Evolutionary conservation across 2,797 vertebrate species (phyloP).

Genomic region (Amblyopsis hoosieri): DNA sequence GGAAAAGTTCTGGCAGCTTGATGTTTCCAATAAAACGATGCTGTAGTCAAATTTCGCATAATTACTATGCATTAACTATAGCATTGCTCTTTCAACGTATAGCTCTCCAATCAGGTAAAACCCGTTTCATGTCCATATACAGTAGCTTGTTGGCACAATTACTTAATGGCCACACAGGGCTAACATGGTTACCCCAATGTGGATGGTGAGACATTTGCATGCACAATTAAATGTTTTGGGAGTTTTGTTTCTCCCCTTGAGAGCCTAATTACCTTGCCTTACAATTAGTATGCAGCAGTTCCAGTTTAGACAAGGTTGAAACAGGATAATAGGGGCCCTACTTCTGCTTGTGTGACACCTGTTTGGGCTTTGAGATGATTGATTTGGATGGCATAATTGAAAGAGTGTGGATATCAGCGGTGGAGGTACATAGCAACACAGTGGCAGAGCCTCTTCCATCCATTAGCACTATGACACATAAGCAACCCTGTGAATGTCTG

Average conservation of each 20-base stretch:
- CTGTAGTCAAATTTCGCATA: no score
- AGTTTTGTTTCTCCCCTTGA: constrained; percentile 6
- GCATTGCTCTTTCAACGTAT: no score
- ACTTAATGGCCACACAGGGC: constrained; percentile 14
- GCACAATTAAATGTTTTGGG: constrained; percentile 24
- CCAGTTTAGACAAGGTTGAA: constrained; percentile 41
- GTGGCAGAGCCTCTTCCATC: not conserved
- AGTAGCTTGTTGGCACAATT: no score
- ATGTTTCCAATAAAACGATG: no score
- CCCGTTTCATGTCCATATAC: no score
- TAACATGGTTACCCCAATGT: constrained; percentile 38
- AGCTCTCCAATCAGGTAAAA: no score
- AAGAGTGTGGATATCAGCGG: constrained; percentile 40
- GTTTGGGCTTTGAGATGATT: constrained; percentile 56
- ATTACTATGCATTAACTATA: no score
- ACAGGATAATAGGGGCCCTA: constrained; percentile 21
- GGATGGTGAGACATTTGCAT: constrained; percentile 24
- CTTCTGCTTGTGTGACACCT: constrained; percentile 46
- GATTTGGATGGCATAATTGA: constrained; percentile 56
- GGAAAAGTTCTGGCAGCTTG: no score
- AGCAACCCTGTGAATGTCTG: no score
- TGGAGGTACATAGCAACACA: constrained; percentile 23
- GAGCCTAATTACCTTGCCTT: constrained; percentile 38
- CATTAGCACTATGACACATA: no score
- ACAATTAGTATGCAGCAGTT: constrained; percentile 32